These are phyloP conservation scores for Dascillus cervinus DNA, from an alignment of 2,888 invertebrate species.

Conservation along the genomic window DNA sequence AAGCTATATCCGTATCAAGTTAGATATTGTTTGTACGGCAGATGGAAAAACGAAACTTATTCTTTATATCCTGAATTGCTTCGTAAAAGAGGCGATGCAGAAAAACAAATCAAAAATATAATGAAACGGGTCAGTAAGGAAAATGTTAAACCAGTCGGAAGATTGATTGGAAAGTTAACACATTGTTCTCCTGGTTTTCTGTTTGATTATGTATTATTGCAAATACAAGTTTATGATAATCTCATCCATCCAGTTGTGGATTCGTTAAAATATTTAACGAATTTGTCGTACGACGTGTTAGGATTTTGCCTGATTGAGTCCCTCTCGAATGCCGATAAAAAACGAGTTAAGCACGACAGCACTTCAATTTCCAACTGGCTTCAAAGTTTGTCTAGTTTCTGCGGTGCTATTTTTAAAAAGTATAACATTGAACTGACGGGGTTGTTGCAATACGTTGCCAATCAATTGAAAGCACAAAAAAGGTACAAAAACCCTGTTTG, in stretches of 20 bases:
- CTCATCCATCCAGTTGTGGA: conserved; percentile 82
- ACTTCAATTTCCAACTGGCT: conserved; percentile 91
- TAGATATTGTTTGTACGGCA: conserved; percentile 79
- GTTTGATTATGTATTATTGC: conserved; percentile 74
- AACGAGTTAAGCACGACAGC: conserved; percentile 77
- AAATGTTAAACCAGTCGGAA: conserved; percentile 93
- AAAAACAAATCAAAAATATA: conserved; percentile 88
- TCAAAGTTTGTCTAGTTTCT: conserved; percentile 90
- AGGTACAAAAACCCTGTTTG: conserved; percentile 50
- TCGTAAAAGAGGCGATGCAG: conserved; percentile 74
- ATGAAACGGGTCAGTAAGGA: conserved; percentile 98
- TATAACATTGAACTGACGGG: conserved; percentile 95
- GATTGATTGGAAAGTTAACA: conserved; percentile 92
- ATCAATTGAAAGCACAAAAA: conserved; percentile 92
- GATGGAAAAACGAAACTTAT: conserved; percentile 93
- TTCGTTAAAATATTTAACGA: conserved; percentile 91
- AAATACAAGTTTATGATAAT: conserved; percentile 42
- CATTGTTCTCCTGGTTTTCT: conserved; percentile 93
- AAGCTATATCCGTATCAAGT: conserved; percentile 81
- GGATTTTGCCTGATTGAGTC: conserved; percentile 94
- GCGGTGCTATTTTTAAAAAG: conserved; percentile 94
- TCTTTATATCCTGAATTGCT: conserved; percentile 76
- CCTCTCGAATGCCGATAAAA: conserved; percentile 68
- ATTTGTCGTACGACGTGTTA: conserved; percentile 90
- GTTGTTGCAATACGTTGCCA: conserved; percentile 91